Conservation (phyloP, 1,140 invertebrate species). For the Drosophila santomea region DNA sequence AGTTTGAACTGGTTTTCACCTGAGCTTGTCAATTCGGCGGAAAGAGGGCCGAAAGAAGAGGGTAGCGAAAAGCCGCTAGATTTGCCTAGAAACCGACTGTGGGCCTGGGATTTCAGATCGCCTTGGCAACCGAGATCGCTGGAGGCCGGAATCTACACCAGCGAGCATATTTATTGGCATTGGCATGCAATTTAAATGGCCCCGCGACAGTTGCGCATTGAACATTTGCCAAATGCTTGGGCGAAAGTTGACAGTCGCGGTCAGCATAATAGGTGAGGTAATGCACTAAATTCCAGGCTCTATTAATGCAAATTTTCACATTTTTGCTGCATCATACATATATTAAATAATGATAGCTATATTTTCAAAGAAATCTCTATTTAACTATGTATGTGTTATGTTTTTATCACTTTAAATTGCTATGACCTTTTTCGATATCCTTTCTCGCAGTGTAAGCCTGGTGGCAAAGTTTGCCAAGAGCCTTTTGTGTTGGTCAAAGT, state of each 20-base stretch:
- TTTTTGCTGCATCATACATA: too few species aligned
- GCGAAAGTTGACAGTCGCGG: slow-evolving; percentile 33
- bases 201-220: slow-evolving; percentile 41
- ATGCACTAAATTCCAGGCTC: neutral
- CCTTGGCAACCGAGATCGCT: slow-evolving; percentile 3
- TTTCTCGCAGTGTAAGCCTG: slow-evolving; percentile 8
- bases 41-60: neutral
- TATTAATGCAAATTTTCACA: too few species aligned
- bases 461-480: slow-evolving; percentile 59
- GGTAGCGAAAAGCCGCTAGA: slow-evolving; percentile 22
- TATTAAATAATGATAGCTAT: too few species aligned
- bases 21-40: slow-evolving; percentile 22
- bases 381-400: too few species aligned
- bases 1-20: slow-evolving; percentile 63
- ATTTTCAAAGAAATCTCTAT: too few species aligned
- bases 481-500: slow-evolving; percentile 67
- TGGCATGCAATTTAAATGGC: slow-evolving; percentile 45
- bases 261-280: neutral
- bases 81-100: slow-evolving; percentile 16
- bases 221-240: slow-evolving; percentile 29
- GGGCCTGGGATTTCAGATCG: slow-evolving; percentile 9
- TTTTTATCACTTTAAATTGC: too few species aligned
- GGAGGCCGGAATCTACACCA: slow-evolving; percentile 29
- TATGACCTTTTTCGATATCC: too few species aligned
- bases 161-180: slow-evolving; percentile 39